Evolutionary conservation across 2,797 vertebrate genomes (phyloP), one percentile per base, ranked within the genome.

Genomic region (Avahi laniger): DNA sequence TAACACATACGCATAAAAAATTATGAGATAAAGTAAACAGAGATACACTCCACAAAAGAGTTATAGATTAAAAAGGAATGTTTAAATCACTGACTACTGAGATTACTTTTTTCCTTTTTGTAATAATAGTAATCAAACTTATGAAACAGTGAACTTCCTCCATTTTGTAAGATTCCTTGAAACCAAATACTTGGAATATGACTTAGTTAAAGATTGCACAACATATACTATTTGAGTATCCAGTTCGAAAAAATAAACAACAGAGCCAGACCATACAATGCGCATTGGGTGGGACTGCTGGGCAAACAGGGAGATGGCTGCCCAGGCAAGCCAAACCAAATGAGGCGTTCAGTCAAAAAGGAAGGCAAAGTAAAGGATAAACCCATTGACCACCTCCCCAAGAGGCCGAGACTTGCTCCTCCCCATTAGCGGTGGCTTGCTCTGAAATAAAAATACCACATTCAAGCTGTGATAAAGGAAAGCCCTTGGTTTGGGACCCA

Each of bases 401-500:
- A 54, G 91, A 93, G 50, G 79, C 65, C 83, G 43, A 82, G 85
- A 5, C 24, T 73, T 22, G 89, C 38, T 65, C 48, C 41, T 59
- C 33, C 30, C 35, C 17, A n/a, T 33, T 14, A 35, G 46, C 15
- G 10, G 11, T 67, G 73, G 61, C 52, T 81, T 59, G 38, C 75
- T 92, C 46, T 69, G 93, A 86, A 94, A 92, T 83, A 89, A 93
- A 93, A 97, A 86, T 70, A 72, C 86, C 89, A 81, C 72, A 72
- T 46, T 93, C 84, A 79, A 67, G 92, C 81, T 78, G 50, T 67
- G 79, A 94, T 14, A 76, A 61, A 94, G 95, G 84, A 81, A 91
- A 94, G 67, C 82, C 84, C 52, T 93, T 61, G 50, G 91, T 95
- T 94, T 95, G 94, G 67, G 80, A 57, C 38, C 54, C 35, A 69